phyloP scores from a whole-genome alignment of 2,888 invertebrate species.

The Apamea crenata region DNA sequence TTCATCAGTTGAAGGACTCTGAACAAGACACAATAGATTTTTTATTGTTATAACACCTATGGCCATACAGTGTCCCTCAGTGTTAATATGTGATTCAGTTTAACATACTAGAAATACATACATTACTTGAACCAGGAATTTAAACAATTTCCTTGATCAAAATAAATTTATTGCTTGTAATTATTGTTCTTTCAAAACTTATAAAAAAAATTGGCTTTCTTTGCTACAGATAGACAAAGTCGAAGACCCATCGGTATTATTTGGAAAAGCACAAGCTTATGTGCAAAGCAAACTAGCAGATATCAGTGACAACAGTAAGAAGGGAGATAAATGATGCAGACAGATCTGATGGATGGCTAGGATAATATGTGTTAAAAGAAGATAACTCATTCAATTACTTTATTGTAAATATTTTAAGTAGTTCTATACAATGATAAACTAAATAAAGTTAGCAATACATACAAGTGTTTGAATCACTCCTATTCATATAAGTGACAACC shows the following conservation, averaged over 20 bases:
- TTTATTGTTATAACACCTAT: background rate
- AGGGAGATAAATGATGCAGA: constrained; percentile 73
- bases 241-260: constrained; percentile 94
- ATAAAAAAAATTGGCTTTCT: background rate
- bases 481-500: constrained; percentile 91
- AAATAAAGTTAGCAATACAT: constrained; percentile 77
- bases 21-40: background rate
- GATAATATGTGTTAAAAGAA: constrained; percentile 44
- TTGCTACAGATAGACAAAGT: constrained; percentile 94
- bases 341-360: constrained; percentile 57
- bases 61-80: background rate
- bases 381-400: constrained; percentile 66
- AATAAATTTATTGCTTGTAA: background rate
- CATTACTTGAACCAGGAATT: constrained; percentile 80
- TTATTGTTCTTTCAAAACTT: too few species aligned
- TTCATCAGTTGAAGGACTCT: background rate
- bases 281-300: constrained; percentile 91
- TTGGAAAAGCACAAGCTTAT: constrained; percentile 93
- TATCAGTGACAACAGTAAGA: constrained; percentile 80
- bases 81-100: background rate
- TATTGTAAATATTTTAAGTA: constrained; percentile 84
- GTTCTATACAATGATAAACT: constrained; percentile 78
- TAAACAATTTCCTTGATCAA: constrained; percentile 20
- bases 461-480: constrained; percentile 73
- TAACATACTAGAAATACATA: background rate